Evolutionary conservation across 2,113 vertebrate species (phyloP).

Genomic region (human (Homo sapiens)): DNA sequence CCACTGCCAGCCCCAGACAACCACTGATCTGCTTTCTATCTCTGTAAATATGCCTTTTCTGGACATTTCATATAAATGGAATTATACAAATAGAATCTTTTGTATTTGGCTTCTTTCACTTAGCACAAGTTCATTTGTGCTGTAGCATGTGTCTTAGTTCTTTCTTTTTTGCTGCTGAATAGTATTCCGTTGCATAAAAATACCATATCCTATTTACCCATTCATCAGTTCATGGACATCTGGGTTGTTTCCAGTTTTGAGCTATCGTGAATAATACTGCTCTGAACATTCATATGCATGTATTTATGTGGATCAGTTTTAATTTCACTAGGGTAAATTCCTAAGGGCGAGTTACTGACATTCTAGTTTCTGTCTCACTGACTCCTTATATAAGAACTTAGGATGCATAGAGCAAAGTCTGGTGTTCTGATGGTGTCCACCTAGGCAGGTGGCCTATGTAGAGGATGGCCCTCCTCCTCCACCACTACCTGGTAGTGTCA

Average conservation of each 20-base stretch:
- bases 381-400: neutral
- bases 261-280: neutral
- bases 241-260: neutral
- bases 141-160: neutral
- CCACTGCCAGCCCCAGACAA: neutral
- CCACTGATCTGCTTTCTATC: neutral
- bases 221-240: too few species aligned
- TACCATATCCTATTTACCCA: too few species aligned
- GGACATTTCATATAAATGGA: neutral
- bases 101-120: neutral
- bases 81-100: neutral
- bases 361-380: neutral
- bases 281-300: neutral
- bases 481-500: neutral
- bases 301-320: neutral
- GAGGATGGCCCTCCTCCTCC: neutral
- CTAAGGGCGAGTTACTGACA: neutral
- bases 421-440: neutral
- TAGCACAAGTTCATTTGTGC: neutral
- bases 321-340: neutral
- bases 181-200: neutral
- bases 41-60: neutral
- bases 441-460: neutral
- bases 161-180: neutral
- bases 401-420: neutral